Base-by-base conservation (phyloP, 2,888 invertebrate genomes). In the Patella ulyssiponensis region DNA sequence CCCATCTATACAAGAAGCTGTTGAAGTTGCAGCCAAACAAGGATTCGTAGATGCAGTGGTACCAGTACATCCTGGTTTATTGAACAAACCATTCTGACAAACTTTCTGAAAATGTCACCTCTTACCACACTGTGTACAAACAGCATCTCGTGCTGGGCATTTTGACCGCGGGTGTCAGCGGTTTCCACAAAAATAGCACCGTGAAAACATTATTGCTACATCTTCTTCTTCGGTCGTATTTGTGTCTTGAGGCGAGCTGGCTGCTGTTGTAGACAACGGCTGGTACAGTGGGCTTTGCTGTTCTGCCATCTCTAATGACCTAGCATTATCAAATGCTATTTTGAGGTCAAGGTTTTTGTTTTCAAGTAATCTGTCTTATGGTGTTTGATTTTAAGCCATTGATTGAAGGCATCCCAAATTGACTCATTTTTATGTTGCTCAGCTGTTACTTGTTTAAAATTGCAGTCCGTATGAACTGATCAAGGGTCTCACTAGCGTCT, bases 361-460 rank as follows among this genome's bases (percentile, higher is more conserved):
- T 15, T 14, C 15, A 11, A 58, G 15, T 2, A 58, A 7, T 58
- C 3, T 58, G 58, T 58, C 15, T 17, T 9, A n/a, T 58, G 11
- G 9, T 17, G 1, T 9, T 14, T n/a, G 11, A 14, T 14, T 17
- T 14, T 7, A 58, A 15, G 20, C 58, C 58, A n/a, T 20, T 58
- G 9, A 58, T 15, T 15, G 15, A 58, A 58, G 11, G 14, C 58
- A 14, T 14, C 11, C 7, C 58, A 1, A 12, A 58, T 14, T 17
- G 15, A 9, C 9, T 17, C 58, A 58, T 58, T 2, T 17, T 17
- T 17, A 58, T 58, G 20, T 15, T n/a, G 58, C 20, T 58, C 58
- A 58, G 58, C 58, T n/a, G 58, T n/a, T 20, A 58, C 58, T n/a
- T 17, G n/a, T 20, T 58, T 58, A 58, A 58, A 58, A 58, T 58